phyloP scores from a whole-genome alignment of 2,797 vertebrate genomes.

The Centropyge bicolor region DNA sequence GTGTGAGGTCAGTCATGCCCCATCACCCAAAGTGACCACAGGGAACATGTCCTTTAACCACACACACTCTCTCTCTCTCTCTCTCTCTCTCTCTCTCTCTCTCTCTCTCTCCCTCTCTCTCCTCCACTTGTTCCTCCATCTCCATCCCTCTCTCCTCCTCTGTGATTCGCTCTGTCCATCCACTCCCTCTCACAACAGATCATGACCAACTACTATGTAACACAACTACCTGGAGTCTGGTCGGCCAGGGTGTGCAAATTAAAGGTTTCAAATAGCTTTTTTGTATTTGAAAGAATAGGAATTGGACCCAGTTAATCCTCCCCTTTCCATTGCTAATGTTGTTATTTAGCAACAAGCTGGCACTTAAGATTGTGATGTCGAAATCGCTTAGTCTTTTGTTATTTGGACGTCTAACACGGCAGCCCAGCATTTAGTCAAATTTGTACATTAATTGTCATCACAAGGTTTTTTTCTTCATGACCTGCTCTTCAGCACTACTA shows the following conservation, averaged over 20 bases:
- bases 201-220: background rate
- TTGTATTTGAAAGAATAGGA: background rate
- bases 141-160: constrained; percentile 4
- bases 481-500: background rate
- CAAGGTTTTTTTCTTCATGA: too few relatives aligned
- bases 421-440: background rate
- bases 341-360: too few relatives aligned
- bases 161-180: background rate
- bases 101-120: background rate
- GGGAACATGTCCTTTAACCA: constrained; percentile 66
- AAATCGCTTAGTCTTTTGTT: background rate
- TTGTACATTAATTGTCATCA: too few relatives aligned
- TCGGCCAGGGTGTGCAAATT: background rate
- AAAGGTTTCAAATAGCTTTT: background rate
- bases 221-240: background rate
- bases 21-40: constrained; percentile 91
- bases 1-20: constrained; percentile 88
- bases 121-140: background rate
- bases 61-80: too few relatives aligned
- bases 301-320: background rate
- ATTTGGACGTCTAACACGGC: background rate
- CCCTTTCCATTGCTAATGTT: background rate
- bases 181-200: background rate
- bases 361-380: background rate
- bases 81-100: constrained; percentile 3